Percentiles rank a stretch among this genome's conserved stretches.
Evolutionary conservation across 2,797 vertebrate species (phyloP).

Genomic region (Coranthus polyacanthus): DNA sequence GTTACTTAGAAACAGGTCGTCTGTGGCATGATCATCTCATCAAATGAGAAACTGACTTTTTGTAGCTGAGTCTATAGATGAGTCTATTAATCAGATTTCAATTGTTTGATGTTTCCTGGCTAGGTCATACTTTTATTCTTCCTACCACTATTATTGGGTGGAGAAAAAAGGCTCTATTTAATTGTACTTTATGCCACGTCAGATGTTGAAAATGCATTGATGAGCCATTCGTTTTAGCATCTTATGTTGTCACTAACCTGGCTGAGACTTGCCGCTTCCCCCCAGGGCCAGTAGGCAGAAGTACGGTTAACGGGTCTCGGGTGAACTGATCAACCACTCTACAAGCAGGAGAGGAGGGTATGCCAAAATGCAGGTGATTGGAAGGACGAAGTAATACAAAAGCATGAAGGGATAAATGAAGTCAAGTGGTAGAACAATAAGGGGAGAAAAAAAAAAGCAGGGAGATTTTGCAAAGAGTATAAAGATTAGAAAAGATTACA

Average conservation of each 20-base stretch:
- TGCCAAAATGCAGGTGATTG: constrained; percentile 57
- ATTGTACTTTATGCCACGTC: neutral
- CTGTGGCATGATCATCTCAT: constrained; percentile 44
- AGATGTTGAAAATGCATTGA: constrained; percentile 1
- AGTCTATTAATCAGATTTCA: constrained; percentile 37
- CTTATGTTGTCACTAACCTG: constrained; percentile 82
- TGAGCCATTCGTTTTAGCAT: constrained; percentile 1
- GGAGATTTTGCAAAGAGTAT: constrained; percentile 25
- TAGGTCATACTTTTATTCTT: neutral
- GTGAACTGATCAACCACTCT: constrained; percentile 77
- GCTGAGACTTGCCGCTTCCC: constrained; percentile 81
- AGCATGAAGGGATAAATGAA: constrained; percentile 8
- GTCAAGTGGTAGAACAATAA: constrained; percentile 19
- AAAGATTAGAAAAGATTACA: neutral
- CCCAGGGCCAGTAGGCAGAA: constrained; percentile 78
- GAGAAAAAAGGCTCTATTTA: neutral
- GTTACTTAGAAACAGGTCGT: constrained; percentile 50
- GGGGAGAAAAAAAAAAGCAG: constrained; percentile 4
- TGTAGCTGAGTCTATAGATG: constrained; percentile 16
- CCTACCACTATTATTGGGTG: constrained; percentile 7
- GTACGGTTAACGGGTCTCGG: constrained; percentile 83
- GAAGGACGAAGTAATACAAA: constrained; percentile 34
- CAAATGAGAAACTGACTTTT: constrained; percentile 32
- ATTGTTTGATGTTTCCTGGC: constrained; percentile 25
- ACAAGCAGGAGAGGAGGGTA: constrained; percentile 71